Conservation (phyloP, 2,888 invertebrate genomes). For the Neoascia interrupta region DNA sequence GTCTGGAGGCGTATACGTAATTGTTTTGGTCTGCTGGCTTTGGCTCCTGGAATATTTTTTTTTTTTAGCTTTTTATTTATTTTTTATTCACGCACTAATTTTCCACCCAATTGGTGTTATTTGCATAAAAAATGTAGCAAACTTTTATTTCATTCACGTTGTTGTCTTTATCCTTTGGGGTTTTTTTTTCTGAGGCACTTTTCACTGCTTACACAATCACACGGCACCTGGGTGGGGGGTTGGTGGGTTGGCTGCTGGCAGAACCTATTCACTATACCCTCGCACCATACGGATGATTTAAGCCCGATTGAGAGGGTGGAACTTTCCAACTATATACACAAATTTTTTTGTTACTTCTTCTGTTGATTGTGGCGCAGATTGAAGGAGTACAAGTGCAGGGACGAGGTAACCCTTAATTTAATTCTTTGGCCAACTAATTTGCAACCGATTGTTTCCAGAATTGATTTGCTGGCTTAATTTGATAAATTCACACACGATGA, state of each 20-base stretch:
- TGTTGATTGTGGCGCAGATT: no score
- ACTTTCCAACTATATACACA: conserved; percentile 42
- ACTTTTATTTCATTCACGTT: conserved; percentile 20
- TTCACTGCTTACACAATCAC: conserved; percentile 62
- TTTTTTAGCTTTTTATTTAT: conserved; percentile 13
- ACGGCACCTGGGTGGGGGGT: neutral
- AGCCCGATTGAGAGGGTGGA: neutral
- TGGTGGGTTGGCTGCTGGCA: no score
- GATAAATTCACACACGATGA: conserved; percentile 30
- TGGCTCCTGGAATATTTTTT: neutral
- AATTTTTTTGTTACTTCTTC: conserved; percentile 22
- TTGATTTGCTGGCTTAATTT: conserved; percentile 39
- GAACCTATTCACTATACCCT: conserved; percentile 20
- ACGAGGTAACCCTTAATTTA: neutral
- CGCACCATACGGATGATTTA: conserved; percentile 37
- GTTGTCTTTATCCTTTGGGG: conserved; percentile 17
- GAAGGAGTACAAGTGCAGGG: neutral
- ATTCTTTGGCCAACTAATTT: neutral
- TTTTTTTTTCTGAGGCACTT: conserved; percentile 26
- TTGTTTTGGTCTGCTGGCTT: conserved; percentile 36
- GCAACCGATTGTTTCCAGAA: conserved; percentile 1
- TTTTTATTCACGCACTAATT: conserved; percentile 22
- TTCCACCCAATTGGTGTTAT: conserved; percentile 44
- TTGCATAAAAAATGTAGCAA: conserved; percentile 56
- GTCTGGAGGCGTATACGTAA: conserved; percentile 62